Conservation (phyloP, 2,797 vertebrate species). For the Tenualosa ilisha region DNA sequence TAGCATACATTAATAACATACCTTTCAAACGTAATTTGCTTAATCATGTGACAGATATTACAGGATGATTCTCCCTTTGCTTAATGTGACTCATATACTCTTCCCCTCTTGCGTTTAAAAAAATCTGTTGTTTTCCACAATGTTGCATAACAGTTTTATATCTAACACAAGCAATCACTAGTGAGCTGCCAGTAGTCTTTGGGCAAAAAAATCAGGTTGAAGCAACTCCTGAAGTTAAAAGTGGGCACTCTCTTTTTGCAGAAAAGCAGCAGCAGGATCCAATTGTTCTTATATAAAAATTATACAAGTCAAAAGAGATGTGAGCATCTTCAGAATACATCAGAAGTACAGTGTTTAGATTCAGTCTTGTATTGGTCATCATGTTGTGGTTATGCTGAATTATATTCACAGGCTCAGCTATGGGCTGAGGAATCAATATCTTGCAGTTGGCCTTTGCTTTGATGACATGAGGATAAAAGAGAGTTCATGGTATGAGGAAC, state of each 20-base stretch:
- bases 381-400: neutral
- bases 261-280: neutral
- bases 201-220: neutral
- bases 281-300: neutral
- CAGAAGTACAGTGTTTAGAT: neutral
- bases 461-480: slow-evolving; percentile 9
- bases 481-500: neutral
- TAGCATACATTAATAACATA: too few relatives aligned
- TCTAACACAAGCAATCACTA: neutral
- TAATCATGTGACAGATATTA: neutral
- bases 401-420: neutral
- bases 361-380: neutral
- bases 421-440: slow-evolving; percentile 1
- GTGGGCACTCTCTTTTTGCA: neutral
- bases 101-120: neutral
- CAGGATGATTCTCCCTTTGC: neutral
- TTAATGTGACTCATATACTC: neutral
- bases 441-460: slow-evolving; percentile 11
- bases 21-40: neutral
- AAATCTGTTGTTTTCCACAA: neutral
- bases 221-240: neutral
- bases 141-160: neutral
- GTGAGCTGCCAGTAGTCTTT: neutral
- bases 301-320: neutral
- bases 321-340: neutral